phyloP scores from a whole-genome alignment of 2,888 invertebrate species.

The Mystacides longicornis region DNA sequence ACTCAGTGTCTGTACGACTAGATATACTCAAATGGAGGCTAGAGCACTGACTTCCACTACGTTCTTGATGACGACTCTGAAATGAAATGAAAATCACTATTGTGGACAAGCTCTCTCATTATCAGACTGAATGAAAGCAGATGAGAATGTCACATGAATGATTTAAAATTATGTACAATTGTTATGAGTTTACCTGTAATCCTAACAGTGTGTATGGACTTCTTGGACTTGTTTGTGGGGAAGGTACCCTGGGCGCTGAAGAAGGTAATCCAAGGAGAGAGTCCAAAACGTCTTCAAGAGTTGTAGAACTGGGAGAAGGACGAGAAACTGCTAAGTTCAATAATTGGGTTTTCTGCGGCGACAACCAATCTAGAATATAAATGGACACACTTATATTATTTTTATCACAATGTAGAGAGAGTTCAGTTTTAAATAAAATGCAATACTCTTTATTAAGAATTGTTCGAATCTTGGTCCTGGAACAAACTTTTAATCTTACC shows the following conservation, averaged over 20 bases:
- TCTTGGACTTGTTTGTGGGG: slow-evolving; percentile 52
- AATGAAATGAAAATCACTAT: neutral
- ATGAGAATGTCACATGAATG: no score
- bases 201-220: slow-evolving; percentile 46
- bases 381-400: neutral
- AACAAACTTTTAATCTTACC: no score
- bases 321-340: slow-evolving; percentile 50
- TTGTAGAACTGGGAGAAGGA: slow-evolving; percentile 75
- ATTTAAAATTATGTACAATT: neutral
- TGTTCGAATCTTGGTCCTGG: no score
- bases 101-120: neutral
- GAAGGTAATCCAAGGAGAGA: slow-evolving; percentile 82
- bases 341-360: slow-evolving; percentile 39
- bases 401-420: neutral
- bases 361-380: slow-evolving; percentile 44
- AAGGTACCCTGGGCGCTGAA: slow-evolving; percentile 66
- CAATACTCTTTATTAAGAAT: no score
- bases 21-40: slow-evolving; percentile 23
- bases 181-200: slow-evolving; percentile 36
- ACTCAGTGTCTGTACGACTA: slow-evolving; percentile 19
- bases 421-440: neutral
- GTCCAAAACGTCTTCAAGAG: slow-evolving; percentile 89
- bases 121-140: neutral
- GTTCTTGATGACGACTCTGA: slow-evolving; percentile 22
- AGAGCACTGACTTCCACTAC: slow-evolving; percentile 21